Conservation (phyloP, 2,888 invertebrate genomes). For the Netelia melanura region DNA sequence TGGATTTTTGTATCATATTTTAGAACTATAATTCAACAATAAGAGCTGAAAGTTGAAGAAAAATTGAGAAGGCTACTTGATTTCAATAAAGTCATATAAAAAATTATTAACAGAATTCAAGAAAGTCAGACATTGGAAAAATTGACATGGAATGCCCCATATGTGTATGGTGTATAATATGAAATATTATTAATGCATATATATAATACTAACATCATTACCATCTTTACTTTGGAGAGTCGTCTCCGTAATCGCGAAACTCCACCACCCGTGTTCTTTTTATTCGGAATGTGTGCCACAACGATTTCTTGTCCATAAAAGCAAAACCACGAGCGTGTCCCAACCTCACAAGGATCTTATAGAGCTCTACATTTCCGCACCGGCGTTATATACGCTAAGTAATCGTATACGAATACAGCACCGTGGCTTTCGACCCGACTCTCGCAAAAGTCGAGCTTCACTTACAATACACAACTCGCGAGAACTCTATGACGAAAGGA, state of each 20-base stretch:
- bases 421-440: not conserved
- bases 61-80: too few species aligned
- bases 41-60: too few species aligned
- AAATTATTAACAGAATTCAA: too few species aligned
- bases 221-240: constrained; percentile 36
- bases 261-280: constrained; percentile 38
- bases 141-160: not conserved
- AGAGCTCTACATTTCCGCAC: constrained; percentile 4
- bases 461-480: not conserved
- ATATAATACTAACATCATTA: constrained; percentile 42
- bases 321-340: constrained; percentile 24
- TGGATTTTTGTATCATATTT: too few species aligned
- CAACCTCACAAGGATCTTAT: constrained; percentile 36
- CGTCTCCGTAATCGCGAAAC: constrained; percentile 28
- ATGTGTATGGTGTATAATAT: too few species aligned
- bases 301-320: constrained; percentile 1
- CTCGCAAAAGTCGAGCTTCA: constrained; percentile 17
- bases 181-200: not conserved
- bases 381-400: constrained; percentile 41
- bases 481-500: not conserved
- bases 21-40: too few species aligned
- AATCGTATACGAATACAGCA: constrained; percentile 27
- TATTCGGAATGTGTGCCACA: constrained; percentile 45
- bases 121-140: not conserved
- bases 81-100: too few species aligned